A percentile compares a stretch with the other conserved stretches of the same genome.
These are phyloP conservation scores for Aepyceros melampus DNA, from an alignment of 2,113 vertebrate genomes.

Conservation along the genomic window DNA sequence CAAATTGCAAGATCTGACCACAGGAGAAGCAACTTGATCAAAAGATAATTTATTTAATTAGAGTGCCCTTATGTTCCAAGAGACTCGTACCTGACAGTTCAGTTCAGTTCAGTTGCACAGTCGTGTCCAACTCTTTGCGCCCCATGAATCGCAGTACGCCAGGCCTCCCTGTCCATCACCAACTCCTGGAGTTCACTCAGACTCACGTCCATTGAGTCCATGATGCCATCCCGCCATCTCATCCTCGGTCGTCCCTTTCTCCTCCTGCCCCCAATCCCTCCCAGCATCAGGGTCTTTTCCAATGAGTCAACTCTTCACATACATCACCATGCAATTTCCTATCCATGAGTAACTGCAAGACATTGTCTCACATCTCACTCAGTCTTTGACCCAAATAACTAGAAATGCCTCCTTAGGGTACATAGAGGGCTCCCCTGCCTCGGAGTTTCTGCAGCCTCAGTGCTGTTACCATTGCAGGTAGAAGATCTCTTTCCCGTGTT, in stretches of 20 bases:
- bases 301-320: too few relatives aligned
- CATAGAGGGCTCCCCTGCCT: rapidly evolving
- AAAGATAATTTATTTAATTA: not conserved
- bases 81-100: not conserved
- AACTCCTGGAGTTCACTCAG: too few relatives aligned
- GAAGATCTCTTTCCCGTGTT: not conserved
- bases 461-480: not conserved
- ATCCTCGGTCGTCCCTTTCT: too few relatives aligned
- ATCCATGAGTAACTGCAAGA: not conserved
- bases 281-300: too few relatives aligned
- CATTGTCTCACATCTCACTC: not conserved
- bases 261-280: too few relatives aligned
- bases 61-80: not conserved
- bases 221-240: too few relatives aligned
- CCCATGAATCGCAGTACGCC: too few relatives aligned
- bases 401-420: not conserved
- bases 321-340: not conserved
- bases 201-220: too few relatives aligned
- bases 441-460: not conserved
- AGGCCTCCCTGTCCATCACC: too few relatives aligned
- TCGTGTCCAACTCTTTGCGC: too few relatives aligned
- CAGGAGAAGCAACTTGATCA: not conserved
- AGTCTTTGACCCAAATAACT: not conserved
- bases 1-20: not conserved
- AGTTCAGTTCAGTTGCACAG: too few relatives aligned